Conservation (phyloP, 2,113 vertebrate genomes). For the Myrmophylax atrothorax region DNA sequence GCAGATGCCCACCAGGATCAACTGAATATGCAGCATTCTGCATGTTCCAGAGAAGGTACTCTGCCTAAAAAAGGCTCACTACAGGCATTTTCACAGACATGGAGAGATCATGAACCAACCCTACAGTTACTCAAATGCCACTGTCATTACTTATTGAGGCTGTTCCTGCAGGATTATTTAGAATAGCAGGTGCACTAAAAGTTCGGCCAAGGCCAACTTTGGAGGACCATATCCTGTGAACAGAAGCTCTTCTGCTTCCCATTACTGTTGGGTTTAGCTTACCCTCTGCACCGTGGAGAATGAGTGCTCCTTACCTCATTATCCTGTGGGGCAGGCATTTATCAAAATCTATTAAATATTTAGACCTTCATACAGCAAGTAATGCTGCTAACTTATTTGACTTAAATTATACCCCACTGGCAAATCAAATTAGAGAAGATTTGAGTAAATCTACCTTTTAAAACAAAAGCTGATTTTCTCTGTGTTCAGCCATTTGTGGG, state of each 20-base stretch:
- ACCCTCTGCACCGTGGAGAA: background rate
- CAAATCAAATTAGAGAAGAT: conserved; percentile 66
- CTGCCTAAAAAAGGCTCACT: background rate
- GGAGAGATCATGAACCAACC: background rate
- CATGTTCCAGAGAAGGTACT: background rate
- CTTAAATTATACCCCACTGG: conserved; percentile 59
- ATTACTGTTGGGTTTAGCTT: background rate
- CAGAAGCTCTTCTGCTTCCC: background rate
- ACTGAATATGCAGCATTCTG: background rate
- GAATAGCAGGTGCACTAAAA: background rate
- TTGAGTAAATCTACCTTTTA: conserved; percentile 66
- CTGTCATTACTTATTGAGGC: background rate
- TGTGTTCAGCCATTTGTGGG: conserved; percentile 54
- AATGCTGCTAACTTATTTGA: conserved; percentile 58
- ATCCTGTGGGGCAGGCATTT: background rate
- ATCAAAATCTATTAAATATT: conserved; percentile 63
- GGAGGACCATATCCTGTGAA: background rate
- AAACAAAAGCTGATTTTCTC: conserved; percentile 59
- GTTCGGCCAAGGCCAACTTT: background rate
- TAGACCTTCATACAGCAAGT: conserved; percentile 28
- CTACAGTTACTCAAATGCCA: background rate
- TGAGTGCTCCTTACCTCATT: background rate
- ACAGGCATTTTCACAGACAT: background rate
- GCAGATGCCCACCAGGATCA: background rate
- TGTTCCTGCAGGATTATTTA: background rate